Evolutionary conservation across 2,797 vertebrate genomes (phyloP).

Genomic region (Falco concolor): DNA sequence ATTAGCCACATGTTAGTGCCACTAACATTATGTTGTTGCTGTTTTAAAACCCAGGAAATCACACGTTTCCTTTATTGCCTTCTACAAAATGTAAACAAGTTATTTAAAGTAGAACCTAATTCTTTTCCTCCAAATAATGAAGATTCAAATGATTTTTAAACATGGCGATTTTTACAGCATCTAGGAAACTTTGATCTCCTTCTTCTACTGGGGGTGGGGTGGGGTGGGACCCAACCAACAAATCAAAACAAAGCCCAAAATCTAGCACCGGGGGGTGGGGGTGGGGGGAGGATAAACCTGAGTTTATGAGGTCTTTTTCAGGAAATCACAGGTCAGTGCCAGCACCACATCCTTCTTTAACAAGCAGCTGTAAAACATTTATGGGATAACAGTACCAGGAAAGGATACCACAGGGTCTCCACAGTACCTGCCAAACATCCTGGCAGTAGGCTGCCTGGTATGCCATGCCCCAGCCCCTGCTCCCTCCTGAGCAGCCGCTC

Average conservation of each 20-base stretch:
- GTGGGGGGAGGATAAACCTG: background rate
- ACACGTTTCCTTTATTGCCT: background rate
- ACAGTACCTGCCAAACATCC: background rate
- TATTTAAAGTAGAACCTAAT: background rate
- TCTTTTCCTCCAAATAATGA: background rate
- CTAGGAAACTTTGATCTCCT: background rate
- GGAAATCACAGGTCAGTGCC: background rate
- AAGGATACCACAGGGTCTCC: background rate
- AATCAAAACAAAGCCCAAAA: background rate
- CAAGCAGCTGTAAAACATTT: background rate
- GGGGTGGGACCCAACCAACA: too few species aligned
- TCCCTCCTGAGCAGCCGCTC: background rate
- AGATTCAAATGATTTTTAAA: background rate
- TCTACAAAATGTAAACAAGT: background rate
- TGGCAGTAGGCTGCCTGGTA: background rate
- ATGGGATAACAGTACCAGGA: background rate
- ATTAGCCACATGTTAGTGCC: fast-evolving
- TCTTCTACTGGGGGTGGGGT: background rate
- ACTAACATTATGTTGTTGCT: background rate
- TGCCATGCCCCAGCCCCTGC: fast-evolving
- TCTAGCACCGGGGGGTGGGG: too few species aligned
- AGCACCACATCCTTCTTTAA: background rate
- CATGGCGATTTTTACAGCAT: background rate
- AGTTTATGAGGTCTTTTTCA: background rate
- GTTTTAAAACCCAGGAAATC: background rate